phyloP scores from a whole-genome alignment of 30 jellyfish, hydroid and myxozoan genomes.

The Aurelia coerulea region DNA sequence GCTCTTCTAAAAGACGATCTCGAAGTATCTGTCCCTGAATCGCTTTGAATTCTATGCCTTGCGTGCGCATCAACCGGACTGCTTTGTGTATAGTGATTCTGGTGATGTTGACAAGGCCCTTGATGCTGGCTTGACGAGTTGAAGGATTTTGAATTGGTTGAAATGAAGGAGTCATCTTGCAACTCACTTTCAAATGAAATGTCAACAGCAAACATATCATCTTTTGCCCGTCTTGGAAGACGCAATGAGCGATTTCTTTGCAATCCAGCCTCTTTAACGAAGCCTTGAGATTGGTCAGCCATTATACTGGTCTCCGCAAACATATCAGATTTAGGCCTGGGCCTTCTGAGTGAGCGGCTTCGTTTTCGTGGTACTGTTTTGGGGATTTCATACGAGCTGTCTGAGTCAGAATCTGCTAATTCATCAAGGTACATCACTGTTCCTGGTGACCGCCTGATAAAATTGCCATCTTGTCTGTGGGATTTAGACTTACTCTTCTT shows the following conservation, averaged over 20 bases:
- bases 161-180: conserved; percentile 36
- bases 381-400: conserved; percentile 50
- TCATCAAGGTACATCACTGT: conserved; percentile 66
- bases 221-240: conserved; percentile 46
- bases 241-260: conserved; percentile 45
- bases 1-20: conserved; percentile 47
- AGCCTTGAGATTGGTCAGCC: neutral
- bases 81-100: conserved; percentile 35
- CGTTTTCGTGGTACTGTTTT: conserved; percentile 33
- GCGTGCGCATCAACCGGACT: conserved; percentile 4
- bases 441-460: conserved; percentile 41
- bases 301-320: conserved; percentile 5
- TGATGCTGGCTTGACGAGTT: neutral
- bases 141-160: conserved; percentile 2
- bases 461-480: neutral
- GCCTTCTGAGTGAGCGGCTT: conserved; percentile 48
- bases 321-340: conserved; percentile 70
- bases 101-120: conserved; percentile 6
- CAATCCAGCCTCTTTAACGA: neutral
- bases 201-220: conserved; percentile 67
- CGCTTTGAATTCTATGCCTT: conserved; percentile 40
- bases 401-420: conserved; percentile 59
- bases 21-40: conserved; percentile 43
- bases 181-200: conserved; percentile 42
- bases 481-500: conserved; percentile 18